phyloP scores from a whole-genome alignment of 2,113 vertebrate species.

The Anolis carolinensis region DNA sequence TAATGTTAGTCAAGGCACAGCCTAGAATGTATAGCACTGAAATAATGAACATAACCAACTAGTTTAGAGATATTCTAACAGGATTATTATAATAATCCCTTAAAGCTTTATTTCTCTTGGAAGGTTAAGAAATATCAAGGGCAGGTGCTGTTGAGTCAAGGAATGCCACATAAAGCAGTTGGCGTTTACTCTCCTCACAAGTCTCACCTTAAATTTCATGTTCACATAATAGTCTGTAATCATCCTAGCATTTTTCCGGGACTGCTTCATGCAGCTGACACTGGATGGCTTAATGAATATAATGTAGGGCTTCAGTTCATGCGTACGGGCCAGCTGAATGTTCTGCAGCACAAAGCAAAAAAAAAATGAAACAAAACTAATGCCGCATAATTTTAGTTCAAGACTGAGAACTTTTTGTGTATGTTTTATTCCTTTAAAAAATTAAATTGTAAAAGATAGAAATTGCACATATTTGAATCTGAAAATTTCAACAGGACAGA shows the following conservation, averaged over 20 bases:
- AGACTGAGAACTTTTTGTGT: slow-evolving; percentile 14
- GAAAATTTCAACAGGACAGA: background rate
- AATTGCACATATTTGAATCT: background rate
- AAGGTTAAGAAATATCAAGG: background rate
- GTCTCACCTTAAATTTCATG: slow-evolving; percentile 87
- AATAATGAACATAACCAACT: background rate
- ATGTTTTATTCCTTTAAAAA: slow-evolving; percentile 10
- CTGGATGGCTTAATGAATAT: slow-evolving; percentile 93
- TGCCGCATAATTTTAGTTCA: background rate
- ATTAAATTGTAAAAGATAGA: slow-evolving; percentile 4
- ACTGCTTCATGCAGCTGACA: slow-evolving; percentile 81
- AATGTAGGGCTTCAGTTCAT: slow-evolving; percentile 88
- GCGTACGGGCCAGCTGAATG: slow-evolving; percentile 85
- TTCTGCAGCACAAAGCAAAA: slow-evolving; percentile 70
- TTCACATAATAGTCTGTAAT: slow-evolving; percentile 90
- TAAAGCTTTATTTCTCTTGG: background rate
- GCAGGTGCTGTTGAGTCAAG: background rate
- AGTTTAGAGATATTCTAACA: background rate
- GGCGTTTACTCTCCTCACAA: slow-evolving; percentile 9
- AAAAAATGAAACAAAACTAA: background rate
- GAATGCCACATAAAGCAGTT: background rate
- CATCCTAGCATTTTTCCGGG: slow-evolving; percentile 84
- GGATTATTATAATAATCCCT: background rate
- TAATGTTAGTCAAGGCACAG: background rate
- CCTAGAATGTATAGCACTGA: background rate